Base-by-base conservation (phyloP, 2,113 vertebrate species). In the Coracopsis vasa region DNA sequence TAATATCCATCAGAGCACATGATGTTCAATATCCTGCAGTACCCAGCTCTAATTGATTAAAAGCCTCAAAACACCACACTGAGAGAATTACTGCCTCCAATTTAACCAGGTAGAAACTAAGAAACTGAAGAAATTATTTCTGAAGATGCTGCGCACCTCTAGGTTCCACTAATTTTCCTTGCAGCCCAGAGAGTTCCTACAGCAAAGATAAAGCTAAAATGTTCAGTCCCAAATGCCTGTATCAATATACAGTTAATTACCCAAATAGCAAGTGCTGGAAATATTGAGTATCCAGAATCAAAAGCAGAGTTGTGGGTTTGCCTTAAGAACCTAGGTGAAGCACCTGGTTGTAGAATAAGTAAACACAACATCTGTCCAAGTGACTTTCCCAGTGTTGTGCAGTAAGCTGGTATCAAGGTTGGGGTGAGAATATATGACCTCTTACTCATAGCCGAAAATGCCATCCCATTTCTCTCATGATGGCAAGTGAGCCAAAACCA, bases 31-130 rank as follows among this genome's bases (percentile, higher is more conserved):
- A 69, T 54, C 64, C 70, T 11, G 1, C n/a, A 88, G 50, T 27
- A 90, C 14, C 29, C 18, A 88, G 60, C 33, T 67, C 37, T 39
- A 75, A 75, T 27, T 88, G 72, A 92, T 64, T 88, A 62, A 88
- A 90, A 84, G 42, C 47, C 42, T 84, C 82, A 86, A 86, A 95
- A 74, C 64, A 90, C 66, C 3, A 1, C 0, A 1, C 47, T 42
- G 14, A 80, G 4, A 5, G 37, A 93, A 80, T 64, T 92, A 71
- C 2, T 88, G 51, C 28, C 72, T 89, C 24, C 11, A 83, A 56
- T 72, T 78, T 84, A 90, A 86, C 39, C 16, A 64, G 13, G 18
- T 81, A 47, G 35, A 90, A 92, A 58, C 20, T 28, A 83, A 77
- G n/a, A 85, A 84, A 69, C 14, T 61, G 29, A 92, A 94, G 0